These are phyloP conservation scores for Rhegmatorhina hoffmannsi DNA, from an alignment of 2,113 vertebrate genomes.

Conservation along the genomic window DNA sequence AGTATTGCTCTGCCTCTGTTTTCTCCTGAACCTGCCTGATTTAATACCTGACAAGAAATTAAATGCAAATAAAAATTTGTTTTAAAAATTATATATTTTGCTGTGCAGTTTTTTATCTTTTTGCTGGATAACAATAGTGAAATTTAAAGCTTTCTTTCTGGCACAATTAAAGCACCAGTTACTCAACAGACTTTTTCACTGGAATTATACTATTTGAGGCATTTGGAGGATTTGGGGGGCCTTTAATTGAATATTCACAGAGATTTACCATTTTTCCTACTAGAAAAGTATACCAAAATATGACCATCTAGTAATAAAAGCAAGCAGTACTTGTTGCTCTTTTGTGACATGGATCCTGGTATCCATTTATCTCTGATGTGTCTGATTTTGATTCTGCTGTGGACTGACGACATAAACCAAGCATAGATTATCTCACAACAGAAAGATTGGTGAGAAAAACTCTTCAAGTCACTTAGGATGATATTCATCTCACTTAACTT, in stretches of 20 bases:
- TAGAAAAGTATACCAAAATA: slow-evolving; percentile 22
- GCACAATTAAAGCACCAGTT: slow-evolving; percentile 45
- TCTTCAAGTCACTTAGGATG: slow-evolving; percentile 2
- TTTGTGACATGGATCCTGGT: background rate
- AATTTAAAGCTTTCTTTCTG: slow-evolving; percentile 18
- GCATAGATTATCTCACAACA: background rate
- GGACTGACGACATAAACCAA: background rate
- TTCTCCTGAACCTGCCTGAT: background rate
- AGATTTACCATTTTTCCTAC: background rate
- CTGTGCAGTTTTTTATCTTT: background rate
- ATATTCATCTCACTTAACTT: slow-evolving; percentile 60
- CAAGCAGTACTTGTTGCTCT: background rate
- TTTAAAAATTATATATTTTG: slow-evolving; percentile 35
- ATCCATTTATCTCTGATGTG: background rate
- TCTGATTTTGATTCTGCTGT: slow-evolving; percentile 1
- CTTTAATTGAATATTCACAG: background rate
- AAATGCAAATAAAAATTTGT: background rate
- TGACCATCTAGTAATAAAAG: background rate
- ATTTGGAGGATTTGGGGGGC: background rate
- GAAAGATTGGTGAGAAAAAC: slow-evolving; percentile 8
- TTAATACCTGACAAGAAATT: background rate
- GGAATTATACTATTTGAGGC: background rate
- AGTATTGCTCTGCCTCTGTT: background rate
- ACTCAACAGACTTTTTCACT: slow-evolving; percentile 35
- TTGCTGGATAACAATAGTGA: background rate